phyloP scores from a whole-genome alignment of 1,140 invertebrate genomes.

The Megalopta genalis region DNA sequence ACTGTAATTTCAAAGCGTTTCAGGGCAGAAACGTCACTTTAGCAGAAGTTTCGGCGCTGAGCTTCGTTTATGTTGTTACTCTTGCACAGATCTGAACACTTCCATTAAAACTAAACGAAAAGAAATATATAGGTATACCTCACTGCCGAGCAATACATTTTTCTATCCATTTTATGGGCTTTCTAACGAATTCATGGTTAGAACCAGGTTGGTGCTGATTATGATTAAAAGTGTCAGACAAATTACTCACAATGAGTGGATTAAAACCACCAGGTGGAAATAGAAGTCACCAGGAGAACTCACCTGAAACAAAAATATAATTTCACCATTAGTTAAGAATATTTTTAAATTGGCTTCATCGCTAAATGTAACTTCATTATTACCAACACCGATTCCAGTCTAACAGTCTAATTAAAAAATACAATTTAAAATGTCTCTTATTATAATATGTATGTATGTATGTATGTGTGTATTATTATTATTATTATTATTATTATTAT shows the following conservation, averaged over 20 bases:
- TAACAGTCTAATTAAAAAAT: no score
- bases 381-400: no score
- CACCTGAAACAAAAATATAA: slow-evolving; percentile 37
- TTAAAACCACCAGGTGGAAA: not conserved
- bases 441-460: no score
- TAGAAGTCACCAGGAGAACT: not conserved
- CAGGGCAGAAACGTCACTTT: not conserved
- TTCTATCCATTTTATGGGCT: not conserved
- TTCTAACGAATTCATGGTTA: no score
- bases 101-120: not conserved
- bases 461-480: no score
- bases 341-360: not conserved
- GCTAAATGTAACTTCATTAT: not conserved
- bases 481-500: no score
- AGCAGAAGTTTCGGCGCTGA: not conserved
- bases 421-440: no score
- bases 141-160: not conserved
- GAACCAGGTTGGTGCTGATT: no score
- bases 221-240: no score
- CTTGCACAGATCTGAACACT: not conserved
- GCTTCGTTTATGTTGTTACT: not conserved
- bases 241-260: not conserved
- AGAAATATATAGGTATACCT: not conserved
- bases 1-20: not conserved
- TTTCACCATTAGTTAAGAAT: not conserved